A percentile compares a stretch with the other conserved stretches of the same genome.
Evolutionary conservation across 2,113 vertebrate genomes (phyloP).

Genomic region (Zapus hudsonius): DNA sequence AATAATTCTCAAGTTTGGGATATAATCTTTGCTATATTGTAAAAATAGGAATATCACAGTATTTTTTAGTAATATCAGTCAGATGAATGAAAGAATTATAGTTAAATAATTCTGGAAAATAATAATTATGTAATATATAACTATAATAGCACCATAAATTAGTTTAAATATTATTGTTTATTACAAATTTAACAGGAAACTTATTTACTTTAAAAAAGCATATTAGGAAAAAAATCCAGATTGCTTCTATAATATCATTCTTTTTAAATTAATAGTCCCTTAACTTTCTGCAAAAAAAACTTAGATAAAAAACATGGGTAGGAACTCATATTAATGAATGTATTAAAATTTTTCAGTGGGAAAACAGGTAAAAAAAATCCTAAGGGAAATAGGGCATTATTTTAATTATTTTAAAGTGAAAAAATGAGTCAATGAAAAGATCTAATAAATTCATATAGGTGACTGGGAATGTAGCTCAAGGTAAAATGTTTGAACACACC

Average conservation of each 20-base stretch:
- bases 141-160: neutral
- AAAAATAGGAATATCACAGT: neutral
- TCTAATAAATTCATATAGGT: neutral
- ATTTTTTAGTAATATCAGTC: neutral
- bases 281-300: constrained; percentile 37
- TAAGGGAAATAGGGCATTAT: constrained; percentile 34
- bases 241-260: neutral
- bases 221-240: neutral
- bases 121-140: neutral
- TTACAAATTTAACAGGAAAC: constrained; percentile 9
- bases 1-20: neutral
- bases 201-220: constrained; percentile 16
- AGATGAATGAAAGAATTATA: constrained; percentile 19
- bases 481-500: too few species aligned
- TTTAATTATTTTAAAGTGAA: constrained; percentile 50
- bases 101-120: constrained; percentile 20
- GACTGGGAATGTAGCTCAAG: too few species aligned
- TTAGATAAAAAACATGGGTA: constrained; percentile 34
- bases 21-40: neutral
- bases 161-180: neutral
- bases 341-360: neutral
- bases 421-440: neutral
- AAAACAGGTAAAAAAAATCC: neutral
- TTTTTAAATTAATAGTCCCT: constrained; percentile 22
- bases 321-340: neutral